Base-by-base conservation (phyloP, 2,888 invertebrate species). In the Tethea ocularis region DNA sequence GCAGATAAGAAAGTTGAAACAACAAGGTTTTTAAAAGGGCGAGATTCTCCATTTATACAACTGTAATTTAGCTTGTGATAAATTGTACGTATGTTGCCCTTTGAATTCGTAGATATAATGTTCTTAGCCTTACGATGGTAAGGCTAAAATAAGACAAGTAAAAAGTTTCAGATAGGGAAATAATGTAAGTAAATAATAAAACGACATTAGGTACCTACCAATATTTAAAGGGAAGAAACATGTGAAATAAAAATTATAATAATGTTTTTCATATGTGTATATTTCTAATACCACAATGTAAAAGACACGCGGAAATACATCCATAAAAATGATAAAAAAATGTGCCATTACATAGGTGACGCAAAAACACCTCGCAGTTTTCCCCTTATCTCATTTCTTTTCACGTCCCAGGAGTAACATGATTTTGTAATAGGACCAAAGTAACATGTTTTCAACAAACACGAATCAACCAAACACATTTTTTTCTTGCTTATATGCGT, bases 1-100 rank as follows among this genome's bases (percentile, higher is more conserved):
- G 54, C 52, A 62, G 72, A 72, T 70, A 72, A 72, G 64, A 59
- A 51, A 59, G 52, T 59, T 61, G 59, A 61, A 64, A 61, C 53
- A 11, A 10, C 53, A 53, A 53, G 17, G 20, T 33, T 53, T 52
- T 29, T 20, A 52, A 26, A 6, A 11, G 24, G 26, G 5, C 24
- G 29, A 29, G 53, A 29, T 20, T 17, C 0, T 53, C 29, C 33
- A 33, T 33, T 53, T 17, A 53, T 20, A n/a, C 17, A 29, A 29
- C 2, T 53, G 13, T 33, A 11, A 33, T 33, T 29, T 29, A 20
- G 11, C 29, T 53, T 29, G 53, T 33, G 5, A 33, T 53, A 13
- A 29, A 53, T 53, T 33, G 17, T 17, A 29, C 1, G 2, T 53
- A 24, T n/a, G 10, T 3, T 13, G 1, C 8, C 17, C n/a, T 26